Base-by-base conservation (phyloP, 1,140 invertebrate genomes). In the Tachypleus tridentatus region DNA sequence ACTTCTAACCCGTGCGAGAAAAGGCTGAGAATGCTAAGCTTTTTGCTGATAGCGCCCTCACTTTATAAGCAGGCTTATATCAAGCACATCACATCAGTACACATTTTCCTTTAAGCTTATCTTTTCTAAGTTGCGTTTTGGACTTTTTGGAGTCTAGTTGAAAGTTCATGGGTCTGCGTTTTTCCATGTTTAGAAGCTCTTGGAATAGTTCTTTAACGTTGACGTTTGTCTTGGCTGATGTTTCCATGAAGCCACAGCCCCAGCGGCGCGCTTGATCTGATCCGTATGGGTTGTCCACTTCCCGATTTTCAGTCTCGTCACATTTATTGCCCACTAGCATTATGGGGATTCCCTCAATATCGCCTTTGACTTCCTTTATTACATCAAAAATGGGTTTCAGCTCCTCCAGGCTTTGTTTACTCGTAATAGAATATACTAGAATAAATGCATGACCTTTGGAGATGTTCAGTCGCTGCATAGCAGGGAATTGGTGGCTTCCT, bases 401-500 rank as follows among this genome's bases (percentile, higher is more conserved):
- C 77, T 99, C 96, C 79, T 98, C 95, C 64, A 99, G 81, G 66
- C 91, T 95, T 78, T 98, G 94, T 71, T 89, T 82, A 73, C 90
- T 93, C 73, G 88, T 93, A 58, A 93, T 87, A 58, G 91, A 92
- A 78, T 91, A 95, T 50, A 95, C 91, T 68, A 95, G 82, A 72
- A 95, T 94, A 77, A 94, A 94, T 69, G 91, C 91, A 79, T 94
- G 91, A 49, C 80, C 96, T 83, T 98, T 98, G 75, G 89, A 93
- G 76, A 99, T 98, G 67, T 92, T 95, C 69, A 99, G 82, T 76
- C 95, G 82, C 80, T 98, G 96, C 97, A 99, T 99, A 66, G 97
- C 97, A n/a, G 97, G 97, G 81, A 99, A 99, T 79, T 99, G 97
- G 82, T 98, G 96, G 69, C 91, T 97, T 69, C 96, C 95, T 70